A percentile compares a stretch with the other conserved stretches of the same genome.
These are phyloP conservation scores for Homalodisca vitripennis DNA, from an alignment of 1,140 invertebrate genomes.

Conservation along the genomic window DNA sequence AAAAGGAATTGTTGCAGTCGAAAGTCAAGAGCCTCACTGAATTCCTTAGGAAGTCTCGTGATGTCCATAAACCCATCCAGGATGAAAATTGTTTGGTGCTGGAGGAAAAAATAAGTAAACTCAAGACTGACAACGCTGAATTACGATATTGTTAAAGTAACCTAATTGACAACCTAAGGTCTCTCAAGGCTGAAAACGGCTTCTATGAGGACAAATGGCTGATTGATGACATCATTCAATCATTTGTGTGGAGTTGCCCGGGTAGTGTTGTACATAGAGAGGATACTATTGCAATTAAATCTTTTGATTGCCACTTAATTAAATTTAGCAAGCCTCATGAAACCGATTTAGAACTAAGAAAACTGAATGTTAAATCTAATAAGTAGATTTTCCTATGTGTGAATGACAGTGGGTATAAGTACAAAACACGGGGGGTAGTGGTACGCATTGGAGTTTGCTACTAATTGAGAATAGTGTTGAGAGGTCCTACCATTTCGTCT, in stretches of 20 bases:
- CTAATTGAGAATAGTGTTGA: neutral
- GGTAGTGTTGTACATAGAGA: neutral
- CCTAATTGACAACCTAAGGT: neutral
- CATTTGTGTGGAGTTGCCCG: neutral
- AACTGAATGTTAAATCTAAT: neutral
- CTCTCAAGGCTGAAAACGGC: neutral
- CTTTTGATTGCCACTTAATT: neutral
- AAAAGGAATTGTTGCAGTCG: neutral
- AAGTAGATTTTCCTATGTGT: neutral
- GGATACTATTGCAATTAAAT: neutral
- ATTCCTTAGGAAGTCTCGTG: neutral
- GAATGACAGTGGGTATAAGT: neutral
- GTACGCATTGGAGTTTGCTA: neutral
- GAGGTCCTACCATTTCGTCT: neutral
- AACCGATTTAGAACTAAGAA: neutral
- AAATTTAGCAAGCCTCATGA: neutral
- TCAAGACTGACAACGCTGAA: neutral
- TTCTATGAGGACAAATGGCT: neutral
- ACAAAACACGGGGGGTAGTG: neutral
- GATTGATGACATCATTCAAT: neutral
- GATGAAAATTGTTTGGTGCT: neutral
- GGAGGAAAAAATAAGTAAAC: neutral
- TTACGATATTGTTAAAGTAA: neutral
- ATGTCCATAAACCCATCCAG: neutral
- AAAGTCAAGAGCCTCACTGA: neutral